Conservation (phyloP, 2,888 invertebrate genomes). For the Dryobotodes eremita region DNA sequence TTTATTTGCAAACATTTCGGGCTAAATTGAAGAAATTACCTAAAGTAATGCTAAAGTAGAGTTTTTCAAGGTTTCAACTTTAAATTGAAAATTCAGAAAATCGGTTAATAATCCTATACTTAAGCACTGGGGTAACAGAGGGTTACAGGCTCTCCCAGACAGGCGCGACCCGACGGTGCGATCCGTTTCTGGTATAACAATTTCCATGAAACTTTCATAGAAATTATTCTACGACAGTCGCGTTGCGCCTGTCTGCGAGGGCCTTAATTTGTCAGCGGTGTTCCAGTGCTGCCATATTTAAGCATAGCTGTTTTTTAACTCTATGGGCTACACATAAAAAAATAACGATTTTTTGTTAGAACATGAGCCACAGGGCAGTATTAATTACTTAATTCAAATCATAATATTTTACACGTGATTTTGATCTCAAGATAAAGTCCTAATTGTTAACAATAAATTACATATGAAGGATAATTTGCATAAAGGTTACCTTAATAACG, state of each 20-base stretch:
- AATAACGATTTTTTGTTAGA: not conserved
- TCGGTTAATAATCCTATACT: not conserved
- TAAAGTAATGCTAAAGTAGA: not conserved
- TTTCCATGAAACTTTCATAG: no score
- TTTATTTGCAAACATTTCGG: not conserved
- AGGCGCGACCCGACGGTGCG: no score
- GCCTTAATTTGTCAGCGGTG: not conserved
- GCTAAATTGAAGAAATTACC: not conserved
- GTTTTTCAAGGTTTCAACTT: not conserved
- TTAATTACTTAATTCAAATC: slow-evolving; percentile 27
- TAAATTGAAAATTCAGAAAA: not conserved
- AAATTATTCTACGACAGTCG: no score
- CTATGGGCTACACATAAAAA: not conserved
- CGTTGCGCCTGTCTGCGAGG: no score
- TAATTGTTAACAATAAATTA: slow-evolving; percentile 59
- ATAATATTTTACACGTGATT: slow-evolving; percentile 38
- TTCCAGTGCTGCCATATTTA: not conserved
- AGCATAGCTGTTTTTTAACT: not conserved
- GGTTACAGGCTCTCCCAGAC: no score
- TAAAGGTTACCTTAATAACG: slow-evolving; percentile 62
- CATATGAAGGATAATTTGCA: slow-evolving; percentile 54
- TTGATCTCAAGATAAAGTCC: slow-evolving; percentile 47
- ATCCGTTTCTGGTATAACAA: no score
- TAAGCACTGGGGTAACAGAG: not conserved
- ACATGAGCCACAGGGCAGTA: slow-evolving; percentile 18